Percentiles rank a stretch among this genome's conserved stretches.
phyloP scores from a whole-genome alignment of 2,113 vertebrate genomes.

The Sterna hirundo region DNA sequence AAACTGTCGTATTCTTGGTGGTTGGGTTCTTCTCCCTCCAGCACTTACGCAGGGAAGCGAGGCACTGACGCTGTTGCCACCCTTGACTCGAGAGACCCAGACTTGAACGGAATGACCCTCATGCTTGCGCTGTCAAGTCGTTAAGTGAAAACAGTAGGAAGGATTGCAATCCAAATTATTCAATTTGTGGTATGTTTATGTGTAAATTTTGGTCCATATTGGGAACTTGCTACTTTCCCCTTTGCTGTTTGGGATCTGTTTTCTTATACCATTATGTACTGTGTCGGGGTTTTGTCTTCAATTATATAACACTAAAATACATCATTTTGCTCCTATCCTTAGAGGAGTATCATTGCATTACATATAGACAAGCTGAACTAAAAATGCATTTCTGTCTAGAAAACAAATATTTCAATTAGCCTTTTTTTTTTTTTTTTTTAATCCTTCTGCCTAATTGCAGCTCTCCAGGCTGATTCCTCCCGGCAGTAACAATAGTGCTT shows the following conservation, averaged over 20 bases:
- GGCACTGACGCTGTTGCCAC: too few relatives aligned
- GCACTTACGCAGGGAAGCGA: rapidly evolving
- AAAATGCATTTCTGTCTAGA: not conserved
- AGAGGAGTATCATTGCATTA: not conserved
- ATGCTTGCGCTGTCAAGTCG: not conserved
- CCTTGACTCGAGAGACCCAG: not conserved
- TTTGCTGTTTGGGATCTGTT: not conserved
- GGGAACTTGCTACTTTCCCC: not conserved
- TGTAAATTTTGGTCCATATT: not conserved
- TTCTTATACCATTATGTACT: not conserved
- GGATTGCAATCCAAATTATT: not conserved
- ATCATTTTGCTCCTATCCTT: not conserved
- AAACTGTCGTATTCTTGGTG: not conserved
- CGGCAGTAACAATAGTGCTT: not conserved
- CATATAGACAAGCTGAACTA: not conserved
- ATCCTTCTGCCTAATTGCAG: not conserved
- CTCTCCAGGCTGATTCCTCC: not conserved
- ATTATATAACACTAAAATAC: not conserved
- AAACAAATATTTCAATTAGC: not conserved
- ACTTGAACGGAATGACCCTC: not conserved
- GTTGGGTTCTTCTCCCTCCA: not conserved
- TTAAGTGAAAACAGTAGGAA: not conserved
- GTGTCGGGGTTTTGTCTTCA: not conserved
- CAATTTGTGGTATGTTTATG: not conserved
- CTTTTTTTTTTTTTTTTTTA: not conserved